Evolutionary conservation across 2,113 vertebrate species (phyloP).

Genomic region (Cervus canadensis): DNA sequence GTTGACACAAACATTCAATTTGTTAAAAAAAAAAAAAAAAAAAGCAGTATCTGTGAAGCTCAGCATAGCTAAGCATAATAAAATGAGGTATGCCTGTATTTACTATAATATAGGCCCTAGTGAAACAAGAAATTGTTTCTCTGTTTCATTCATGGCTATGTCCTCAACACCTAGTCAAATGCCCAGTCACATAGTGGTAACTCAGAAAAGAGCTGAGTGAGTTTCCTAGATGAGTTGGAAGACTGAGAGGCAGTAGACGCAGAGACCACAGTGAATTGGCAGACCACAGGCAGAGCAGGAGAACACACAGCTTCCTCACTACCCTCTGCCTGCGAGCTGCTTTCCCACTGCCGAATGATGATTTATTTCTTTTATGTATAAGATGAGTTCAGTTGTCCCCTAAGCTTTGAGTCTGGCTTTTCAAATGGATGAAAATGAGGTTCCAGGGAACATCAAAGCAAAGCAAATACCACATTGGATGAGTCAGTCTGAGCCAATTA

Average conservation of each 20-base stretch:
- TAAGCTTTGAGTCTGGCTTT: background rate
- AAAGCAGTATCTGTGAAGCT: background rate
- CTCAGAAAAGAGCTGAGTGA: background rate
- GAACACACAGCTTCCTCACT: rapidly evolving
- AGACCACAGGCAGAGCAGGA: background rate
- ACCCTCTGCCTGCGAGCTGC: rapidly evolving
- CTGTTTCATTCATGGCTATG: background rate
- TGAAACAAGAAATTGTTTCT: background rate
- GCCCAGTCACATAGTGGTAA: background rate
- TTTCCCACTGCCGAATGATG: background rate
- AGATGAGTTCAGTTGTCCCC: background rate
- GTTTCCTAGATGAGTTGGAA: background rate
- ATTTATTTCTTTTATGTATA: background rate
- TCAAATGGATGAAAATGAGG: background rate
- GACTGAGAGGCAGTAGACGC: background rate
- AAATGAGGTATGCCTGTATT: background rate
- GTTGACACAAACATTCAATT: background rate
- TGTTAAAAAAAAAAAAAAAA: background rate
- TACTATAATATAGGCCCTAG: background rate
- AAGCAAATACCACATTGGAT: background rate
- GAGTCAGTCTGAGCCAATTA: background rate
- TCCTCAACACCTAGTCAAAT: background rate
- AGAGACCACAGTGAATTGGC: no score
- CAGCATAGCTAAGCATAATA: background rate
- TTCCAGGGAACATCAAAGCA: background rate